Percentiles rank a stretch among this genome's conserved stretches.
phyloP scores from a whole-genome alignment of 1,140 invertebrate genomes.

The Camponotus floridanus region DNA sequence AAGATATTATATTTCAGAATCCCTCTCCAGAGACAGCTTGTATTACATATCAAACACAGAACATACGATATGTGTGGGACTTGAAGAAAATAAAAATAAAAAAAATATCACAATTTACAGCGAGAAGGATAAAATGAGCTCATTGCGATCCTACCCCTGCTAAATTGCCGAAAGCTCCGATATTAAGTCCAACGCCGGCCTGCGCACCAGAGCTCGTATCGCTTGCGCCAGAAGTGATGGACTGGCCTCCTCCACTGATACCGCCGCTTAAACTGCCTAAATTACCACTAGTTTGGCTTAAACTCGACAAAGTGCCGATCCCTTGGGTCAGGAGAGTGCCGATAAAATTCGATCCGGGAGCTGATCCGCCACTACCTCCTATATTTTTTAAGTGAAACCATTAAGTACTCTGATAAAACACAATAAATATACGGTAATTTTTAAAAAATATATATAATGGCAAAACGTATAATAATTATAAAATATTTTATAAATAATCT shows the following conservation, averaged over 20 bases:
- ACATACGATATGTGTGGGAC: slow-evolving; percentile 22
- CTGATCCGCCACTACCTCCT: slow-evolving; percentile 28
- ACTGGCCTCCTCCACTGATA: slow-evolving; percentile 82
- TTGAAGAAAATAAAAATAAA: slow-evolving; percentile 18
- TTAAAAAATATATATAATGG: not conserved
- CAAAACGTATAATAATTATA: not conserved
- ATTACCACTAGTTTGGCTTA: slow-evolving; percentile 70
- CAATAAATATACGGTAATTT: not conserved
- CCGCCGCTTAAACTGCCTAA: slow-evolving; percentile 80
- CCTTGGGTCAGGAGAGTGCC: slow-evolving; percentile 72
- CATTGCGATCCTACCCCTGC: slow-evolving; percentile 83
- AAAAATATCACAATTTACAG: not conserved
- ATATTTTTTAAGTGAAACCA: not conserved
- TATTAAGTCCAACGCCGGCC: slow-evolving; percentile 80
- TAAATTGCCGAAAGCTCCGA: slow-evolving; percentile 76
- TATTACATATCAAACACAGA: slow-evolving; percentile 20
- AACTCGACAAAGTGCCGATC: slow-evolving; percentile 63
- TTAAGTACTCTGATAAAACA: slow-evolving; percentile 5
- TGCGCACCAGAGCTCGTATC: slow-evolving; percentile 65
- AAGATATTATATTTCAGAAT: slow-evolving; percentile 1
- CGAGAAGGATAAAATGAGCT: slow-evolving; percentile 57
- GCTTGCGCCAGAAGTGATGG: not conserved
- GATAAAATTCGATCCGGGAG: slow-evolving; percentile 43
- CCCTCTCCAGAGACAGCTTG: slow-evolving; percentile 28
- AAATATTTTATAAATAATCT: not conserved